phyloP scores from a whole-genome alignment of 1,140 invertebrate genomes.

The Myzus persicae region DNA sequence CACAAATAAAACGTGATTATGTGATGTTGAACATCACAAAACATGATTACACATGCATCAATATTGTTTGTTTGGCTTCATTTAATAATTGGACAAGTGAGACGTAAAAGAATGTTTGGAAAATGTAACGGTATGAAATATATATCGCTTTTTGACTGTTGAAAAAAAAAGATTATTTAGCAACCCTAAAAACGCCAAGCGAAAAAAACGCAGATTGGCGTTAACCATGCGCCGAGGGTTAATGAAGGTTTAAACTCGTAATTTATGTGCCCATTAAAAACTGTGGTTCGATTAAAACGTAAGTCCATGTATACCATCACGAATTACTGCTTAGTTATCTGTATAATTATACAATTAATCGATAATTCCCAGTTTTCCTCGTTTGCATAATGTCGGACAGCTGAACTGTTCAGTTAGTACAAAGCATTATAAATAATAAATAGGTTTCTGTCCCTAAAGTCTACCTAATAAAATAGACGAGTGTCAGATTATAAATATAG shows the following conservation, averaged over 20 bases:
- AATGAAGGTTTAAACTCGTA: conserved; percentile 57
- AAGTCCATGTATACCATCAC: conserved; percentile 14
- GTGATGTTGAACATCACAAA: not conserved
- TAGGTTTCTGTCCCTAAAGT: not conserved
- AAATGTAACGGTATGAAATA: not conserved
- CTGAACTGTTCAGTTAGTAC: not conserved
- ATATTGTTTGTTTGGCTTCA: not conserved
- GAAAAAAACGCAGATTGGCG: conserved; percentile 46
- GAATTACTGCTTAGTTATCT: conserved; percentile 41
- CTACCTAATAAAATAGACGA: not conserved
- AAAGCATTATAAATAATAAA: not conserved
- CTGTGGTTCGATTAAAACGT: conserved; percentile 56
- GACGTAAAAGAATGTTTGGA: conserved; percentile 14
- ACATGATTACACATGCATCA: not conserved
- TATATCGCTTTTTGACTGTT: conserved; percentile 34
- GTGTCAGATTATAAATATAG: not conserved
- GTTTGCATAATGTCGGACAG: conserved; percentile 1
- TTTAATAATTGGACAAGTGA: conserved; percentile 3
- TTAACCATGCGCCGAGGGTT: conserved; percentile 48
- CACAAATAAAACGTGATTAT: not conserved
- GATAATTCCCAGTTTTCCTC: not conserved
- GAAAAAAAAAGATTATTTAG: conserved; percentile 38
- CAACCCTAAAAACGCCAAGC: conserved; percentile 3
- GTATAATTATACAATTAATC: conserved; percentile 29
- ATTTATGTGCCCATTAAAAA: conserved; percentile 56